Evolutionary conservation across 1,140 invertebrate species (phyloP).

Genomic region (Physella acuta): DNA sequence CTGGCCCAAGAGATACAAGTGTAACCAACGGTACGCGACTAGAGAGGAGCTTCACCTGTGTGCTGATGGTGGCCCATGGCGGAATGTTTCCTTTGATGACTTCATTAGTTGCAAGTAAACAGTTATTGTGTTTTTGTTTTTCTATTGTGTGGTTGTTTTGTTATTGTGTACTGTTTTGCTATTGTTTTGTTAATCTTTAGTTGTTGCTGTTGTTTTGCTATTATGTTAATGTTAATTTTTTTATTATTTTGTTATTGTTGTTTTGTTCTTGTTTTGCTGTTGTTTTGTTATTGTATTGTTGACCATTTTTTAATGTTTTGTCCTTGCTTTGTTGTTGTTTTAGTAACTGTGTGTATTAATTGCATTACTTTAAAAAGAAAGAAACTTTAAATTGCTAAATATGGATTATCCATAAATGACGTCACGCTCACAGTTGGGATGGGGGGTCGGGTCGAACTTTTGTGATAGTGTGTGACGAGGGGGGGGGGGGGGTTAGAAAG

Average conservation of each 20-base stretch:
- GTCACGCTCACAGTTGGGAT: no score
- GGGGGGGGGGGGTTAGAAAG: no score
- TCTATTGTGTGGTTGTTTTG: no score
- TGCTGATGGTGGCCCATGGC: slow-evolving; percentile 64
- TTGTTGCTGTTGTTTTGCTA: neutral
- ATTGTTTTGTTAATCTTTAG: neutral
- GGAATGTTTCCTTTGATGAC: neutral
- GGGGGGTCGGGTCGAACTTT: no score
- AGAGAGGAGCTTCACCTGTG: slow-evolving; percentile 66
- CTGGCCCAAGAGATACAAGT: slow-evolving; percentile 69
- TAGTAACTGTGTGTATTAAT: no score
- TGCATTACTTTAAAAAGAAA: no score
- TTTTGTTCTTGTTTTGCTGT: neutral
- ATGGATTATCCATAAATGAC: no score
- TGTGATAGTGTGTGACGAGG: no score
- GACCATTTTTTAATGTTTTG: no score
- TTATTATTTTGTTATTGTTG: neutral
- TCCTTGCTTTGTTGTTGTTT: no score
- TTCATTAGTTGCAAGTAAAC: slow-evolving; percentile 17
- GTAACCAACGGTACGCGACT: slow-evolving; percentile 73
- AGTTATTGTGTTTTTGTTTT: neutral
- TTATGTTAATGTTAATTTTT: neutral
- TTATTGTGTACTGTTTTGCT: neutral
- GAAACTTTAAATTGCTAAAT: no score
- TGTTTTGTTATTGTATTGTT: no score